Base-by-base conservation (phyloP, 2,888 invertebrate genomes). In the Stegana nigrithorax region DNA sequence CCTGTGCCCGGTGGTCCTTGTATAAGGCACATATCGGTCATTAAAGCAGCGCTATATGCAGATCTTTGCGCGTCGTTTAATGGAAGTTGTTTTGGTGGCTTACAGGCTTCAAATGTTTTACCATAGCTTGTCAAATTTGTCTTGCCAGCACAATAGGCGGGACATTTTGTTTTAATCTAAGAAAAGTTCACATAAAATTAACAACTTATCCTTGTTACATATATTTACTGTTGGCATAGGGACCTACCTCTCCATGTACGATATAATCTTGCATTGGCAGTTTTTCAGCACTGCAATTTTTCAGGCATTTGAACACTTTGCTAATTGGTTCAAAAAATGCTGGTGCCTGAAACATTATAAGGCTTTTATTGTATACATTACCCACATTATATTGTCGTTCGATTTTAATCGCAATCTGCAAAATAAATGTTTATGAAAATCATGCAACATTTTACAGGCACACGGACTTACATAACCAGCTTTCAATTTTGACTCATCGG, bases 1-100 rank as follows among this genome's bases (percentile, higher is more conserved):
- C 95, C 95, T 0, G 95, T 95, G 2, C 95, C 95, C 0, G 95
- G 95, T 0, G 95, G 95, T 0, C 95, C 95, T 87, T 95, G 95
- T 65, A 95, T 92, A 0, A 94, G 88, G 0, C 90, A 89, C 68
- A 95, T 90, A 84, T 94, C 91, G 74, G 89, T 87, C 0, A 89
- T 90, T 2, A 95, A 76, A 0, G 93, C 92, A 29, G 89, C 87
- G 70, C 88, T 87, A 73, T 90, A 90, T 0, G 95, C 94, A 36
- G 83, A 79, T 64, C 87, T 84, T 84, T 95, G 95, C 1, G 90
- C 89, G 5, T 86, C 80, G 81, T 94, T 92, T 2, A 94, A 84
- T 8, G 70, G 60, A 1, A 74, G n/a, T 1, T 67, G 59, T 26
- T 51, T 58, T 0, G 90, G 90, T 88, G 65, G 63, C 1, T 68